These are phyloP conservation scores for Eutolmus rufibarbis DNA, from an alignment of 2,888 invertebrate genomes.

Conservation along the genomic window DNA sequence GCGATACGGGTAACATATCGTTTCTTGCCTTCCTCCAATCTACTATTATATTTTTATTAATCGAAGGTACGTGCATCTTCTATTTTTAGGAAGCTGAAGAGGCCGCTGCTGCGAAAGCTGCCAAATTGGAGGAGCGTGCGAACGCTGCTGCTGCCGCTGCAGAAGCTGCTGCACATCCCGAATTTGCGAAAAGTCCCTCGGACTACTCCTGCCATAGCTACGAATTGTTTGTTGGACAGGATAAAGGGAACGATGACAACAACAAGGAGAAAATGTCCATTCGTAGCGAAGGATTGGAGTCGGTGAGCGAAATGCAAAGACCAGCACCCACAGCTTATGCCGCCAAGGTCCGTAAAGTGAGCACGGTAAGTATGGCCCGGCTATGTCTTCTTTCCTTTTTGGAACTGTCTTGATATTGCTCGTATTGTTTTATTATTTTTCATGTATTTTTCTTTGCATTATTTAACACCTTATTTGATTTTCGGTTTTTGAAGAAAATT, in stretches of 20 bases:
- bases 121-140: slow-evolving; percentile 70
- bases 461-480: slow-evolving; percentile 40
- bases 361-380: slow-evolving; percentile 78
- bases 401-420: slow-evolving; percentile 53
- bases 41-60: background rate
- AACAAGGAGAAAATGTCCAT: slow-evolving; percentile 91
- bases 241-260: slow-evolving; percentile 89
- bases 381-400: slow-evolving; percentile 27
- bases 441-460: slow-evolving; percentile 44
- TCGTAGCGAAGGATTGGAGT: slow-evolving; percentile 86
- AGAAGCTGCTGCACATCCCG: slow-evolving; percentile 66
- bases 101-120: slow-evolving; percentile 65
- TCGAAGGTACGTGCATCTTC: background rate
- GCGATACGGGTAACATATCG: slow-evolving; percentile 76
- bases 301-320: slow-evolving; percentile 81
- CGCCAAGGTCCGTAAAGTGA: slow-evolving; percentile 86
- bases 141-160: slow-evolving; percentile 61
- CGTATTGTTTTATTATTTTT: slow-evolving; percentile 48
- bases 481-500: slow-evolving; percentile 18
- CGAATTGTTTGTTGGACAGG: slow-evolving; percentile 89
- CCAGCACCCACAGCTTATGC: slow-evolving; percentile 65
- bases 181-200: slow-evolving; percentile 87
- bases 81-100: slow-evolving; percentile 81
- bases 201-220: slow-evolving; percentile 92
- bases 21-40: slow-evolving; percentile 49